Evolutionary conservation across 1,140 invertebrate species (phyloP).

Genomic region (Euwallacea fornicatus): DNA sequence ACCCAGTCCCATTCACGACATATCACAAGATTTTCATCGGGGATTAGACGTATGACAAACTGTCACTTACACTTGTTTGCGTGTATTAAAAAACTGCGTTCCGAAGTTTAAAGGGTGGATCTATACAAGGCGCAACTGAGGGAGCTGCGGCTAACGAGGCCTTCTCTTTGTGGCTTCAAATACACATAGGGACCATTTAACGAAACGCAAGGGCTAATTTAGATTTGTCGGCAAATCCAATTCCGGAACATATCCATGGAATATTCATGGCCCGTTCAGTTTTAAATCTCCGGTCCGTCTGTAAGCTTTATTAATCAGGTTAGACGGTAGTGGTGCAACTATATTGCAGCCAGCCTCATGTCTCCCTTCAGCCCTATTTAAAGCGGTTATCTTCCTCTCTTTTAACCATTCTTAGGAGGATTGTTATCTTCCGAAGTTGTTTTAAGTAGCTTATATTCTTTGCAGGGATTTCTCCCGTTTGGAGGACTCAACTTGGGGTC

Average conservation of each 20-base stretch:
- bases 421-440: slow-evolving; percentile 36
- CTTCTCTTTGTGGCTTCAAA: neutral
- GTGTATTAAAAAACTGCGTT: slow-evolving; percentile 10
- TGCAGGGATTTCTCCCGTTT: slow-evolving; percentile 37
- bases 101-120: neutral
- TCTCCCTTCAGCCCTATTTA: slow-evolving; percentile 1
- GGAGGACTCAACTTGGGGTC: slow-evolving; percentile 4
- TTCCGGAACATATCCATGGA: slow-evolving; percentile 13
- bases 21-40: slow-evolving; percentile 21
- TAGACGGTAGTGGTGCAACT: slow-evolving; percentile 21
- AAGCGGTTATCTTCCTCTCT: neutral
- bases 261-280: slow-evolving; percentile 25
- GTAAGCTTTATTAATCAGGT: slow-evolving; percentile 31
- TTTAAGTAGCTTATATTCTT: slow-evolving; percentile 39
- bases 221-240: neutral
- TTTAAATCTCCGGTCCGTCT: slow-evolving; percentile 25
- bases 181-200: neutral
- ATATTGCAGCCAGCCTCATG: slow-evolving; percentile 7
- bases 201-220: neutral
- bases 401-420: slow-evolving; percentile 28
- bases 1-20: slow-evolving; percentile 2
- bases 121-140: neutral
- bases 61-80: slow-evolving; percentile 14
- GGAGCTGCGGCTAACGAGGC: neutral
- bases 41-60: slow-evolving; percentile 18